Conservation (phyloP, 2,888 invertebrate species). For the Drosophila meridionalis region DNA sequence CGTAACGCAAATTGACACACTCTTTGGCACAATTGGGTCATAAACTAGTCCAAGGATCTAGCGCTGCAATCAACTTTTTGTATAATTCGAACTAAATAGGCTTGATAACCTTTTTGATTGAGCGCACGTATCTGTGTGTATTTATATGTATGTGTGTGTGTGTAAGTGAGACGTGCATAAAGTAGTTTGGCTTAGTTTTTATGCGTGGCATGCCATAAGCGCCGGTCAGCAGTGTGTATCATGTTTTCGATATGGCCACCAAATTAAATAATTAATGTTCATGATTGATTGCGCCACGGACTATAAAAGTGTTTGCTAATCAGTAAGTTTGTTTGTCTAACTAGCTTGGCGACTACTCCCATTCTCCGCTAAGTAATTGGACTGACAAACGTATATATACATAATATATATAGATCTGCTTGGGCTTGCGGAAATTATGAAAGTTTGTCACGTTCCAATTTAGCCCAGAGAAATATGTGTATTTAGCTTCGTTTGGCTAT, state of each 20-base stretch:
- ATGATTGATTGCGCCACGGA: slow-evolving; percentile 46
- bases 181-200: slow-evolving; percentile 23
- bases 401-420: slow-evolving; percentile 10
- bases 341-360: not conserved
- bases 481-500: not conserved
- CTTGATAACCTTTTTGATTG: slow-evolving; percentile 41
- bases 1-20: slow-evolving; percentile 70
- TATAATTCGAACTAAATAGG: slow-evolving; percentile 40
- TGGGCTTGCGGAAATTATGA: slow-evolving; percentile 56
- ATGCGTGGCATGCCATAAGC: slow-evolving; percentile 16
- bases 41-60: slow-evolving; percentile 74
- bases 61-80: slow-evolving; percentile 32
- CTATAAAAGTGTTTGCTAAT: slow-evolving; percentile 37
- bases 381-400: slow-evolving; percentile 35
- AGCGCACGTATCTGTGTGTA: not conserved
- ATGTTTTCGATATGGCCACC: slow-evolving; percentile 13
- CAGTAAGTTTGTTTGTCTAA: slow-evolving; percentile 32
- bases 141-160: not conserved
- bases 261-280: slow-evolving; percentile 51
- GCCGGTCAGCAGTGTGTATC: slow-evolving; percentile 19
- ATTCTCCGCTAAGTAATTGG: slow-evolving; percentile 38
- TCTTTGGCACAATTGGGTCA: slow-evolving; percentile 81
- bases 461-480: slow-evolving; percentile 16
- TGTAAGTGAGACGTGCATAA: slow-evolving; percentile 17
- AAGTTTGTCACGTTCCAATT: slow-evolving; percentile 70